Evolutionary conservation across 2,113 vertebrate genomes (phyloP), one percentile per base, ranked within the genome.

Genomic region (Zootoca vivipara): DNA sequence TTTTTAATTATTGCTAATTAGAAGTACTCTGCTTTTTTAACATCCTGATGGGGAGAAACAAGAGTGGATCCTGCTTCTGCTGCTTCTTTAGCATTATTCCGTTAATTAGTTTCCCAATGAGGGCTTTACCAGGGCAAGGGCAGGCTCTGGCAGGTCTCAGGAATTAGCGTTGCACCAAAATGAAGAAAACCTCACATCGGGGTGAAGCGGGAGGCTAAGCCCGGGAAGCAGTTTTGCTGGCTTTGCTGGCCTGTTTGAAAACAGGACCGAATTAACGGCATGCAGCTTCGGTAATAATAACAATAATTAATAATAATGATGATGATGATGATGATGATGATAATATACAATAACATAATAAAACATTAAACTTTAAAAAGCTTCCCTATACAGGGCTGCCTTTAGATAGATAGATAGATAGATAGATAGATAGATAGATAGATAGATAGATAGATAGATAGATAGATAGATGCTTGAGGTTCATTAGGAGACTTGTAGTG

Each of bases 1-100:
- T 95, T 95, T 94, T 95, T 95, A 96, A 96, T 96, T 96, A 96
- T 95, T 94, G 93, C 92, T 96, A 96, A 96, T 95, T 96, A 96
- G 95, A 94, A 93, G 90, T 91, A 92, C 92, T 90, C 89, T 92
- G 90, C 56, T 93, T 95, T 94, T 93, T 96, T 95, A 91, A 95
- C 90, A 92, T 93, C 93, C 92, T 87, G 90, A 94, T 92, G 89
- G 94, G 91, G 91, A 85, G 89, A 95, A 87, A 91, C 92, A 95
- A 94, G 90, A 94, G 92, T 87, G 88, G 91, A 91, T 94, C 92
- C 92, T 94, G 92, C 73, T 52, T 52, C 46, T 52, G 46, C 46
- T 52, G 46, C 46, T 52, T 52, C 92, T 94, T 93, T 78, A 40
- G 52, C 20, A 93, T 93, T 91, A 94, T 95, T 93, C 89, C 90